These are phyloP conservation scores for Amblyornis subalaris DNA, from an alignment of 2,113 vertebrate genomes.

Conservation along the genomic window DNA sequence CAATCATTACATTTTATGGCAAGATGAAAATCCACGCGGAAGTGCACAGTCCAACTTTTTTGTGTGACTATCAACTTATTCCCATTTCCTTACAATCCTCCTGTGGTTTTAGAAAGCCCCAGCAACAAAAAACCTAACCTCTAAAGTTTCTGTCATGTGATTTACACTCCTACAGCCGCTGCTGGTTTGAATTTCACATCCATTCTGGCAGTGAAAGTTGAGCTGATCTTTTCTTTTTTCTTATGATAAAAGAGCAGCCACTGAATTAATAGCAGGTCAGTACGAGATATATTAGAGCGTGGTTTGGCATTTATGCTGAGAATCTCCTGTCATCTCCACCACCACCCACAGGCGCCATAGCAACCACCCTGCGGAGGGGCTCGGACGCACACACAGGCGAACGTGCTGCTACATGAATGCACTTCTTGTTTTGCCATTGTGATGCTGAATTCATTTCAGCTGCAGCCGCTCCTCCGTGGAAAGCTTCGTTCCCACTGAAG, in stretches of 20 bases:
- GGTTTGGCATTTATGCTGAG: slow-evolving; percentile 52
- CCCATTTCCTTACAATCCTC: not conserved
- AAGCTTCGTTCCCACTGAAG: not conserved
- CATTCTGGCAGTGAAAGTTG: slow-evolving; percentile 26
- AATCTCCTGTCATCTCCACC: slow-evolving; percentile 25
- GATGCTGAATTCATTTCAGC: slow-evolving; percentile 42
- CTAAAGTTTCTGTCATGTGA: not conserved
- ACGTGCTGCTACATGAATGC: slow-evolving; percentile 36
- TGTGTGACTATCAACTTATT: not conserved
- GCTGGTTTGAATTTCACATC: slow-evolving; percentile 14
- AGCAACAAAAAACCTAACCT: not conserved
- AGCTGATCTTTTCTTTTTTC: not conserved
- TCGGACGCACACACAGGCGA: not conserved
- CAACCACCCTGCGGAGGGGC: slow-evolving; percentile 29
- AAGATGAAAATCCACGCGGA: not conserved
- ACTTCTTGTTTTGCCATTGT: slow-evolving; percentile 39
- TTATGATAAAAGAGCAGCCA: slow-evolving; percentile 34
- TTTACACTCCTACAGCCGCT: not conserved
- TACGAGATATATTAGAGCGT: not conserved
- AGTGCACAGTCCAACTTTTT: not conserved
- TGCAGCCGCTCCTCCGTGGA: not conserved
- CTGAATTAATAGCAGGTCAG: slow-evolving; percentile 32
- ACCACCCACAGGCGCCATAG: slow-evolving; percentile 41
- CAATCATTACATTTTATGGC: not conserved
- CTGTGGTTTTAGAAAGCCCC: not conserved